Conservation (phyloP, 2,888 invertebrate genomes). For the Alcis repandata region DNA sequence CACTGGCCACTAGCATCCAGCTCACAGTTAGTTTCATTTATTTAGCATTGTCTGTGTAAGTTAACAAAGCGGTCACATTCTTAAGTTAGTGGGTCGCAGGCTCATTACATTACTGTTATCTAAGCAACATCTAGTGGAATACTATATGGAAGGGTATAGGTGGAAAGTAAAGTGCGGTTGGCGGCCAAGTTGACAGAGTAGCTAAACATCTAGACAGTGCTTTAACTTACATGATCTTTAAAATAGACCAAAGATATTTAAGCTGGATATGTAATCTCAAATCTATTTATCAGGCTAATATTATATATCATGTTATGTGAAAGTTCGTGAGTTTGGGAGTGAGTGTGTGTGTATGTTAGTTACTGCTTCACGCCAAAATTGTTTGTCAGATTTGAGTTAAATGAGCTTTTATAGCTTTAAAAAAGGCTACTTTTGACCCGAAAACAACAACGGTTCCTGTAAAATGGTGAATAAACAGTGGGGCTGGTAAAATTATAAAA, state of each 20-base stretch:
- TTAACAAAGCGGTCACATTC: slow-evolving; percentile 57
- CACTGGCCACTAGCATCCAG: slow-evolving; percentile 2
- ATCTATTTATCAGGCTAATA: too few relatives aligned
- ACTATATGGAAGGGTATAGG: slow-evolving; percentile 56
- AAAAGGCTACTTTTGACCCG: too few relatives aligned
- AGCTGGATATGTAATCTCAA: too few relatives aligned
- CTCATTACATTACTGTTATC: slow-evolving; percentile 76
- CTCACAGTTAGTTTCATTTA: slow-evolving; percentile 31
- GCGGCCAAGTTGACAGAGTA: slow-evolving; percentile 63
- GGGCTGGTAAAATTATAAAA: too few relatives aligned
- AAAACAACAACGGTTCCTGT: too few relatives aligned
- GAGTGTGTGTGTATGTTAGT: too few relatives aligned
- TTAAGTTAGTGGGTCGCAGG: slow-evolving; percentile 60
- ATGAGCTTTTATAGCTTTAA: too few relatives aligned
- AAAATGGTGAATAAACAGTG: too few relatives aligned
- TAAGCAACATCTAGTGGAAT: slow-evolving; percentile 57
- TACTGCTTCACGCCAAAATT: too few relatives aligned
- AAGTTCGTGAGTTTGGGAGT: too few relatives aligned
- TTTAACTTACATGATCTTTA: background rate
- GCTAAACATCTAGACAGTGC: slow-evolving; percentile 58
- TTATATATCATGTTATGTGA: too few relatives aligned
- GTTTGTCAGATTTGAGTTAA: too few relatives aligned
- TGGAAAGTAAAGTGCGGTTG: slow-evolving; percentile 67
- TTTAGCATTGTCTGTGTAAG: slow-evolving; percentile 49
- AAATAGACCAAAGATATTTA: background rate